Base-by-base conservation (phyloP, 1,140 invertebrate species). In the Macrosteles quadrilineatus region DNA sequence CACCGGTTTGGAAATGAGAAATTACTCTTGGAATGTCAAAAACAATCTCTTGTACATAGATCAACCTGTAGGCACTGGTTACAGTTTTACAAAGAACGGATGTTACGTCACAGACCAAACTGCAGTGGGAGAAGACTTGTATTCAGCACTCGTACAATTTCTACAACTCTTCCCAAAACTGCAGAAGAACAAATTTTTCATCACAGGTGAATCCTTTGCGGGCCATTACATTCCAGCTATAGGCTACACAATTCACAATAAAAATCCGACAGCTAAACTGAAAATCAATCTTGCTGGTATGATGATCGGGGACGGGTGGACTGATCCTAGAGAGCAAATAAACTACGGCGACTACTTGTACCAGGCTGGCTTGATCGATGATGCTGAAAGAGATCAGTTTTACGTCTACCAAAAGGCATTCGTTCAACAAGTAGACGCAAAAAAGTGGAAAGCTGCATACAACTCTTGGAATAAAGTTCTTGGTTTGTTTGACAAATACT, bases 181-280 rank as follows among this genome's bases (percentile, higher is more conserved):
- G 12, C 84, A 85, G 73, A 73, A 77, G 0, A 89, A 87, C 71
- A 85, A 87, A 32, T 92, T 94, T 74, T 94, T 86, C 81, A 86
- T 95, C 0, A 90, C 90, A 1, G 94, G 94, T 0, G 93, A 96
- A 81, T 95, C 93, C 12, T 96, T 96, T 80, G 94, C 86, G 11
- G 93, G 93, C 2, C 90, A 91, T 76, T 94, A 94, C 83, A 88
- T 94, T 0, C 92, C 93, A n/a, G 88, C 91, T 0, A 77, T 93
- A 17, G 87, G 87, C 0, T 86, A 91, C 76, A 87, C 88, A 21
- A 94, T 95, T 59, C 88, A 94, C 76, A 82, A 84, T 72, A 84
- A 88, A 36, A 91, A 88, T 75, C 82, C 85, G 45, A 86, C 80
- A 29, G 83, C 87, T 11, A 77, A 84, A 63, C 73, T 82, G 9